Conservation (phyloP, 2,113 vertebrate species). For the Mormyrus lacerda region DNA sequence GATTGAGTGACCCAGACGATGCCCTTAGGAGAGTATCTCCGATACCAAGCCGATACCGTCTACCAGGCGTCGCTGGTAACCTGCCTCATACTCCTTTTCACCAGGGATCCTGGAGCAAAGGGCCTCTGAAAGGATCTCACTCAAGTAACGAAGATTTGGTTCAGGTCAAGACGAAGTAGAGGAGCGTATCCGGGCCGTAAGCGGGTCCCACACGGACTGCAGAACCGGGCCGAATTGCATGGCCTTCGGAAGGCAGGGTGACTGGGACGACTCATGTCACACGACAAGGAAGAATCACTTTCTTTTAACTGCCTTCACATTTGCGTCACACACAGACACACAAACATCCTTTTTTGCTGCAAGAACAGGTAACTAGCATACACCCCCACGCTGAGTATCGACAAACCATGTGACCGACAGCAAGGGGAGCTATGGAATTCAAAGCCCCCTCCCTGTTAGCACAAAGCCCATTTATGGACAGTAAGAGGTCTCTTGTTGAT, state of each 20-base stretch:
- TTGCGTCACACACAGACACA: background rate
- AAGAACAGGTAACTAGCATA: background rate
- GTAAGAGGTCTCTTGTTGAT: background rate
- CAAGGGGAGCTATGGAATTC: background rate
- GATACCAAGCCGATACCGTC: too few species aligned
- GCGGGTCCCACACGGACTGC: background rate
- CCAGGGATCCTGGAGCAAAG: background rate
- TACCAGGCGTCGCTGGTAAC: background rate
- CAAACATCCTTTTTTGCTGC: background rate
- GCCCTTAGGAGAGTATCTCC: background rate
- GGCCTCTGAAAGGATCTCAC: background rate
- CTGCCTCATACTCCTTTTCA: background rate
- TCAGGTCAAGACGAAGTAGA: background rate
- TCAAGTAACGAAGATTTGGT: background rate
- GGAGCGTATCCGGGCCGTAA: background rate
- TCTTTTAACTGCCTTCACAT: background rate
- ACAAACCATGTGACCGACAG: background rate
- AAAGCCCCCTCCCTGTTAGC: background rate
- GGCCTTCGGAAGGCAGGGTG: background rate
- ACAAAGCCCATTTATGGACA: background rate
- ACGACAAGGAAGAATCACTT: background rate
- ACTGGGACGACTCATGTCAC: background rate
- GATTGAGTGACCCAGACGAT: background rate
- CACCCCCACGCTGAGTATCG: background rate
- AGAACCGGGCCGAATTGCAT: background rate